A percentile compares a stretch with the other conserved stretches of the same genome.
Evolutionary conservation across 2,797 vertebrate species (phyloP).

Genomic region (Poecilia picta): DNA sequence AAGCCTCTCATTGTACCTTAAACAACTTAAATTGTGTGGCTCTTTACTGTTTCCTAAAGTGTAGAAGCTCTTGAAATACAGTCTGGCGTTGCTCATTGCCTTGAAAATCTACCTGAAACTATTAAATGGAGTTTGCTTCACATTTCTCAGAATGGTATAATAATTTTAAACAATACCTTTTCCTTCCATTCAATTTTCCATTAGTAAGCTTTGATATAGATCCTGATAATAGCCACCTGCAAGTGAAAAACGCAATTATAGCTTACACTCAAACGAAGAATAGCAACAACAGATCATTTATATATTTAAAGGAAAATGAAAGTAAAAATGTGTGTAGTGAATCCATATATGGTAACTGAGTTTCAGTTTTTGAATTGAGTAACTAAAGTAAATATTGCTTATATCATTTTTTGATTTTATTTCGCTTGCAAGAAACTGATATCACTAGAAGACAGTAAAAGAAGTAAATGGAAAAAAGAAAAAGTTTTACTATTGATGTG

Average conservation of each 20-base stretch:
- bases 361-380: background rate
- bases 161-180: background rate
- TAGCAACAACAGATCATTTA: background rate
- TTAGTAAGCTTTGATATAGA: background rate
- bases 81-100: background rate
- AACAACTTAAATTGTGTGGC: background rate
- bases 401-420: slow-evolving; percentile 8
- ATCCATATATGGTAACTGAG: background rate
- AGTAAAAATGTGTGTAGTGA: background rate
- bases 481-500: slow-evolving; percentile 7
- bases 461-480: background rate
- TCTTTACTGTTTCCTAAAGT: background rate
- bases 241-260: background rate
- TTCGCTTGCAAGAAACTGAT: slow-evolving; percentile 52
- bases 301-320: background rate
- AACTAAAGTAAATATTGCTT: background rate
- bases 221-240: background rate
- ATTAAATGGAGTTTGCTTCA: background rate
- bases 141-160: background rate
- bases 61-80: background rate
- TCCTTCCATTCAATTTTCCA: background rate
- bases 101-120: background rate
- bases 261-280: background rate
- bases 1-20: background rate
- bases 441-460: slow-evolving; percentile 24